Evolutionary conservation across 2,888 invertebrate genomes (phyloP).

Genomic region (Rhopalosiphum nymphaeae): DNA sequence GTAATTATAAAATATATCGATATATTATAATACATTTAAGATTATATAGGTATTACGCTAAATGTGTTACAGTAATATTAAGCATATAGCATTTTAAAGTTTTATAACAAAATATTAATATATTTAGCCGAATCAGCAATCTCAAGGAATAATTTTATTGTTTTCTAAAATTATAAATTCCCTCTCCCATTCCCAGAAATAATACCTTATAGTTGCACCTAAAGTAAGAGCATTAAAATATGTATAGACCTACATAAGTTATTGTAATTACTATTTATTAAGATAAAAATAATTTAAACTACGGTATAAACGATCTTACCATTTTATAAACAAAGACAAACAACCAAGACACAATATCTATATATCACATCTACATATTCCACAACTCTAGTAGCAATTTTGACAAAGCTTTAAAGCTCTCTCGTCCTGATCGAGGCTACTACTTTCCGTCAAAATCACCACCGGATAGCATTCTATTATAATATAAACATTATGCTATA

Average conservation of each 20-base stretch:
- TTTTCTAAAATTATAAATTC: too few relatives aligned
- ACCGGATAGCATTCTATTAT: not conserved
- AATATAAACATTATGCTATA: not conserved
- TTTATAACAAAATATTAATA: too few relatives aligned
- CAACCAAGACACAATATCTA: not conserved
- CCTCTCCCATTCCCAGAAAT: too few relatives aligned
- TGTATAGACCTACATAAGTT: not conserved
- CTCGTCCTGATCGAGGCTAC: not conserved
- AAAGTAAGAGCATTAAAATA: not conserved
- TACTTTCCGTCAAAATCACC: not conserved
- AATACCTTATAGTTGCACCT: too few relatives aligned
- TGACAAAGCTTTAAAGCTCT: not conserved
- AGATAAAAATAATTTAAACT: not conserved
- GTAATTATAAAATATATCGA: too few relatives aligned
- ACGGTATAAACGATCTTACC: not conserved
- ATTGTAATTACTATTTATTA: not conserved
- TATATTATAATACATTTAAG: too few relatives aligned
- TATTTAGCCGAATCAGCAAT: too few relatives aligned
- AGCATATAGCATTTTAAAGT: too few relatives aligned
- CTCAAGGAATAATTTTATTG: too few relatives aligned
- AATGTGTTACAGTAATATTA: too few relatives aligned
- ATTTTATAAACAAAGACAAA: not conserved
- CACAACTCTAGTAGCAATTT: not conserved
- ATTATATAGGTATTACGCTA: too few relatives aligned
- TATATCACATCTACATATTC: not conserved